Base-by-base conservation (phyloP, 2,113 vertebrate species). In the Sterna hirundo region DNA sequence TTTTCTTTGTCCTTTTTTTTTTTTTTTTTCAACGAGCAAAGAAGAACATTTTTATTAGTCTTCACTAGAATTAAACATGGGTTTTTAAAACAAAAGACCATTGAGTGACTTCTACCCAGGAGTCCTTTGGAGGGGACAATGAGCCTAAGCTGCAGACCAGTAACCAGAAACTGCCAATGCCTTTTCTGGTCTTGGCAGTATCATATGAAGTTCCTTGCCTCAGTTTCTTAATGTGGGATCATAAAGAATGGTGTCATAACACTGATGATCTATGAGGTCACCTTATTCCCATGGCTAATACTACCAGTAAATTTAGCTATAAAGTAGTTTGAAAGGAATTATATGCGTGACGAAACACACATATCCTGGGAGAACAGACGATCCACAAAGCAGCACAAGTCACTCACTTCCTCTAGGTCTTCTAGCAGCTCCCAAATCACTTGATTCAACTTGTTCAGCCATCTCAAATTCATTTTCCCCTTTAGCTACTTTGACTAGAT, bases 1-100 rank as follows among this genome's bases (percentile, higher is more conserved):
- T 95, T 96, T 68, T 7, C 10, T 54, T 25, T 65, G 55, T 38
- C 18, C 3, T 17, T 19, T 83, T 5, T 74, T 83, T 93, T 74
- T 82, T 92, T 27, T 84, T 76, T 83, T 46, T 64, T 23, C 47
- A 42, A 72, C 34, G 83, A 96, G 61, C 60, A 95, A 60, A 86
- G 40, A 83, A 64, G 49, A 46, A 46, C 46, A 52, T 60, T 94
- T 94, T 97, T 96, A 95, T 97, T 96, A 98, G 90, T 79, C 85
- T 97, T 97, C 90, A 92, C 46, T 29, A 95, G 92, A 81, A 97
- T 91, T 97, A 97, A 97, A 93, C 52, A 94, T 36, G 55, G 13
- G 64, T 87, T 90, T 38, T 95, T 68, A 85, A 93, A 94, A 72
- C 22, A 80, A 55, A 94, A 95, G 76, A 88, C 75, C 70, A 60